Conservation (phyloP, 2,113 vertebrate species). For the Anas platyrhynchos region DNA sequence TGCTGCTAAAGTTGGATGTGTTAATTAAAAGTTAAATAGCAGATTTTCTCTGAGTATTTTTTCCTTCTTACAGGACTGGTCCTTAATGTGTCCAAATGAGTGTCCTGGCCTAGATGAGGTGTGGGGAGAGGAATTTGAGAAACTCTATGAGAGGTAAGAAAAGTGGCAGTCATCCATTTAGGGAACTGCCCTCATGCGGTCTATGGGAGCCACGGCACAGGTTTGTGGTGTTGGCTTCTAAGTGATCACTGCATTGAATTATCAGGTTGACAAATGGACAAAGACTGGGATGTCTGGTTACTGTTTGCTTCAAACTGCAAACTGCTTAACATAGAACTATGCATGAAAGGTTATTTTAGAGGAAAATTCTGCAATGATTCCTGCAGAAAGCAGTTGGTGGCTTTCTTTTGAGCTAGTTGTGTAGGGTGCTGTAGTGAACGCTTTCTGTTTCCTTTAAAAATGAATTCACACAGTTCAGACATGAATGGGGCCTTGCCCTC, state of each 20-base stretch:
- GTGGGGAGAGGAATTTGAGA: constrained; percentile 97
- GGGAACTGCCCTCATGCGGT: neutral
- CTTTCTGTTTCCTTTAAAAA: neutral
- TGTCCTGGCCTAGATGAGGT: constrained; percentile 93
- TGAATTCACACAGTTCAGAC: no score
- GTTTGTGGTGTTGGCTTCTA: neutral
- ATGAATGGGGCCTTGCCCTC: neutral
- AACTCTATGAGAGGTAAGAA: constrained; percentile 88
- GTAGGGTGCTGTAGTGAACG: neutral
- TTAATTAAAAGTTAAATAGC: neutral
- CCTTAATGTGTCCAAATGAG: constrained; percentile 94
- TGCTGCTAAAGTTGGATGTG: neutral
- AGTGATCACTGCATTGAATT: neutral
- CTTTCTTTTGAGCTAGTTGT: neutral
- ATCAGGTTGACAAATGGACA: neutral
- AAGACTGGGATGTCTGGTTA: neutral
- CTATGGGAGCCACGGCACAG: rapidly evolving
- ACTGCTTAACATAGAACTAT: neutral
- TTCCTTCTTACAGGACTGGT: constrained; percentile 87
- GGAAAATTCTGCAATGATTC: neutral
- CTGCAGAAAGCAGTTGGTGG: rapidly evolving
- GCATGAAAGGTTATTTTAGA: neutral
- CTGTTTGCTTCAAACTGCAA: neutral
- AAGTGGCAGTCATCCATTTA: neutral
- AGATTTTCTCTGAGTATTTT: neutral